These are phyloP conservation scores for Nemapogon koenigi DNA, from an alignment of 2,888 invertebrate species.

Conservation along the genomic window DNA sequence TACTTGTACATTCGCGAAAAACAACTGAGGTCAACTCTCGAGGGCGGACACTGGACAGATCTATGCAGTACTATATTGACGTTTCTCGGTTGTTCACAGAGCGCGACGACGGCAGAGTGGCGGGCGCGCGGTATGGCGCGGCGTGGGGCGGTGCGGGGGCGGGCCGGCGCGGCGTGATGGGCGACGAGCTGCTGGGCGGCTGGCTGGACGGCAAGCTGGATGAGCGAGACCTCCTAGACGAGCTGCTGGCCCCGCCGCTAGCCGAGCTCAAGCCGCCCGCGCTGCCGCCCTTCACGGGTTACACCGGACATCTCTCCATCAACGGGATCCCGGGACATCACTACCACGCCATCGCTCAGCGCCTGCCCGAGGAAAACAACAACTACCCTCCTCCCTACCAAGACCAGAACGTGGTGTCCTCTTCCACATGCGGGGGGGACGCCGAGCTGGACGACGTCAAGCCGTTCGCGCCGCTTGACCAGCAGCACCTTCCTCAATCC, in stretches of 20 bases:
- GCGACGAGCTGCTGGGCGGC: constrained; percentile 75
- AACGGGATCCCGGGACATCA: constrained; percentile 89
- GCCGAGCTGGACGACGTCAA: constrained; percentile 68
- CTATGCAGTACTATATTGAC: constrained; percentile 20
- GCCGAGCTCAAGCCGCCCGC: constrained; percentile 79
- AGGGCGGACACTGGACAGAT: constrained; percentile 53
- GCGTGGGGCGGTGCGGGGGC: constrained; percentile 32
- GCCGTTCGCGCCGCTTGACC: constrained; percentile 62
- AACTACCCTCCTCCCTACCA: constrained; percentile 69
- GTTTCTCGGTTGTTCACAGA: constrained; percentile 30
- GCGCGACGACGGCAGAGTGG: constrained; percentile 37
- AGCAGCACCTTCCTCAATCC: constrained; percentile 66
- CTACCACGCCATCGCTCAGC: constrained; percentile 83
- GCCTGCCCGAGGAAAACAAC: constrained; percentile 77
- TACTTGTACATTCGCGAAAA: constrained; percentile 36
- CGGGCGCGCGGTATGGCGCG: constrained; percentile 66
- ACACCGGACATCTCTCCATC: constrained; percentile 85
- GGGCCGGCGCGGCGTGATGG: constrained; percentile 48
- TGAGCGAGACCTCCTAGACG: constrained; percentile 74
- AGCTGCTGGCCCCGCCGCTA: constrained; percentile 68
- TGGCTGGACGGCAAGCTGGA: constrained; percentile 72
- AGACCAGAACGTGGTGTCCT: constrained; percentile 77
- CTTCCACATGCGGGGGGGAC: constrained; percentile 74
- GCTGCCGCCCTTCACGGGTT: constrained; percentile 85
- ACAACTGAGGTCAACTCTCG: constrained; percentile 41